Conservation (phyloP, 2,113 vertebrate genomes). For the Caranx ignobilis region DNA sequence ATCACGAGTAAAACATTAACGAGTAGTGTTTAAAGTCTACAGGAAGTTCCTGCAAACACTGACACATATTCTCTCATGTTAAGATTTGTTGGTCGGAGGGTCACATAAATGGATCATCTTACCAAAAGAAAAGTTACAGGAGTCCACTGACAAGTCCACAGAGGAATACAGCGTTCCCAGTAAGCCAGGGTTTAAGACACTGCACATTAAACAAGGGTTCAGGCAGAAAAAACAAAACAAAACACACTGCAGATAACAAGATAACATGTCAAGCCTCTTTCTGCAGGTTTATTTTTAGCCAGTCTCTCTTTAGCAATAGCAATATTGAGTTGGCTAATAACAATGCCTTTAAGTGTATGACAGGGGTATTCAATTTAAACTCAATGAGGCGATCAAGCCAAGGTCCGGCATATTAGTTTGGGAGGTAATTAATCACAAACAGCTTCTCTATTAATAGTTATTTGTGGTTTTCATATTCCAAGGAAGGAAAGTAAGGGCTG, state of each 20-base stretch:
- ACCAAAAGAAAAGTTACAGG: background rate
- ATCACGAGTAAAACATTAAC: conserved; percentile 85
- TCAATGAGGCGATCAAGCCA: too few relatives aligned
- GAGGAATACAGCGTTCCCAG: background rate
- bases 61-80: conserved; percentile 12
- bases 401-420: too few relatives aligned
- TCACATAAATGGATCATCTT: conserved; percentile 8
- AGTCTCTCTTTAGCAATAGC: background rate
- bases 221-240: conserved; percentile 20
- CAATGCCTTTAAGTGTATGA: background rate
- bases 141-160: background rate
- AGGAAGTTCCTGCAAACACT: conserved; percentile 55
- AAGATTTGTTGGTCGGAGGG: conserved; percentile 33
- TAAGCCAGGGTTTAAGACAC: conserved; percentile 19
- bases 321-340: conserved; percentile 12
- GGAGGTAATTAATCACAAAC: too few relatives aligned
- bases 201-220: conserved; percentile 40
- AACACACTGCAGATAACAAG: conserved; percentile 49
- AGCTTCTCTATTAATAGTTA: too few relatives aligned
- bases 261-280: conserved; percentile 24
- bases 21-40: conserved; percentile 75
- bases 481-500: too few relatives aligned
- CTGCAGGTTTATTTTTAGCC: conserved; percentile 52
- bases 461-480: too few relatives aligned
- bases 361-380: too few relatives aligned